Percentiles rank a stretch among this genome's conserved stretches.
phyloP scores from a whole-genome alignment of 92 coral and sea anemone species.

The Parazoanthus atlanticus region DNA sequence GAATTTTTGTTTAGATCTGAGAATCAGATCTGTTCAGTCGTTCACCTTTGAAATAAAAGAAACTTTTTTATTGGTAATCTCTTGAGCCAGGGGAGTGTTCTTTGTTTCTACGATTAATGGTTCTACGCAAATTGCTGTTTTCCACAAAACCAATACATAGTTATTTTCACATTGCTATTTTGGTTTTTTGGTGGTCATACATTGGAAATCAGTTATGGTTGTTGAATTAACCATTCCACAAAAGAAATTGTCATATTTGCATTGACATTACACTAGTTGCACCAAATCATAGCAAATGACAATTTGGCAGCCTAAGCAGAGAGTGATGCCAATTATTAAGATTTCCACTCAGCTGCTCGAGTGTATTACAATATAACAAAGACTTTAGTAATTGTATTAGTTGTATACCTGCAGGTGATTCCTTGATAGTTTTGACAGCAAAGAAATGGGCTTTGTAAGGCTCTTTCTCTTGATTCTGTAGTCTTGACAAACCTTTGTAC shows the following conservation, averaged over 20 bases:
- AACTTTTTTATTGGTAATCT: slow-evolving; percentile 12
- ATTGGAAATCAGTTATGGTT: not conserved
- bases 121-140: slow-evolving; percentile 40
- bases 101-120: slow-evolving; percentile 43
- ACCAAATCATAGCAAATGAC: slow-evolving; percentile 20
- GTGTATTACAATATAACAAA: slow-evolving; percentile 28
- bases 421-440: not conserved
- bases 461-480: no score
- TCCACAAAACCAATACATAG: slow-evolving; percentile 30
- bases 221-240: slow-evolving; percentile 1
- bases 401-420: slow-evolving; percentile 8
- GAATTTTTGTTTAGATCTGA: not conserved
- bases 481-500: not conserved
- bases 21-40: slow-evolving; percentile 15
- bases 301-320: not conserved
- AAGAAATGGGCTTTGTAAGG: not conserved
- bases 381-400: slow-evolving; percentile 20
- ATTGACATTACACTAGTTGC: slow-evolving; percentile 6
- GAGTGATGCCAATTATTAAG: slow-evolving; percentile 15
- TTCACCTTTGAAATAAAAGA: not conserved
- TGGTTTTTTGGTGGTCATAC: slow-evolving; percentile 20
- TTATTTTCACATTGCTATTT: slow-evolving; percentile 26
- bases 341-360: slow-evolving; percentile 10
- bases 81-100: slow-evolving; percentile 40
- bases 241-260: slow-evolving; percentile 19